Evolutionary conservation across 2,888 invertebrate genomes (phyloP).

Genomic region (Fissipunctia ypsillon): DNA sequence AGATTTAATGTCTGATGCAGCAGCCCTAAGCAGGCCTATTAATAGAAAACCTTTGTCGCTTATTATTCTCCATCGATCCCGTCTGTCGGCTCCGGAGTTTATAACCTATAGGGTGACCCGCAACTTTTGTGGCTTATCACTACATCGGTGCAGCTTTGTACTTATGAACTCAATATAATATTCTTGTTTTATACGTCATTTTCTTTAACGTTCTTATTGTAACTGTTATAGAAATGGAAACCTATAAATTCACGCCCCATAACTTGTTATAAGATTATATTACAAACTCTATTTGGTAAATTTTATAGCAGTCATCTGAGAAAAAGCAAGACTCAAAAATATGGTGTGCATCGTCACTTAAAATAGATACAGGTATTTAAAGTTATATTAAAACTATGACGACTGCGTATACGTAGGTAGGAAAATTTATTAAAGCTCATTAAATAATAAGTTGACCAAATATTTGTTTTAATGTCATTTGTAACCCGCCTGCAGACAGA

Average conservation of each 20-base stretch:
- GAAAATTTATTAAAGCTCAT: constrained; percentile 23
- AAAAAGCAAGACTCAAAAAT: neutral
- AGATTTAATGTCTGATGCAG: constrained; percentile 6
- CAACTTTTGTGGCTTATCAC: constrained; percentile 39
- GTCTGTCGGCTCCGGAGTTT: constrained; percentile 66
- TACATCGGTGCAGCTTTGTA: constrained; percentile 13
- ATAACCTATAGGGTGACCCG: constrained; percentile 68
- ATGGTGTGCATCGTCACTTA: neutral
- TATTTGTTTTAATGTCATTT: constrained; percentile 68
- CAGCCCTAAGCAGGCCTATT: constrained; percentile 54
- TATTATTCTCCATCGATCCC: constrained; percentile 62
- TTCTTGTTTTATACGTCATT: neutral
- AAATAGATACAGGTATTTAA: neutral
- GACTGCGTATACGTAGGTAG: neutral
- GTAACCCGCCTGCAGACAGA: constrained; percentile 64
- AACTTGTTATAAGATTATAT: neutral
- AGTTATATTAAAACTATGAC: neutral
- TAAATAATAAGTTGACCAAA: constrained; percentile 45
- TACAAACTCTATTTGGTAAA: neutral
- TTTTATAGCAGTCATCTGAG: no score
- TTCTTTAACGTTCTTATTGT: neutral
- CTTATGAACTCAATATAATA: neutral
- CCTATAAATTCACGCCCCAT: neutral
- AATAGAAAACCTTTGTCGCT: constrained; percentile 60
- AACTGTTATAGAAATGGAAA: neutral